phyloP scores from a whole-genome alignment of 2,113 vertebrate species.

The Actinemys pallida region DNA sequence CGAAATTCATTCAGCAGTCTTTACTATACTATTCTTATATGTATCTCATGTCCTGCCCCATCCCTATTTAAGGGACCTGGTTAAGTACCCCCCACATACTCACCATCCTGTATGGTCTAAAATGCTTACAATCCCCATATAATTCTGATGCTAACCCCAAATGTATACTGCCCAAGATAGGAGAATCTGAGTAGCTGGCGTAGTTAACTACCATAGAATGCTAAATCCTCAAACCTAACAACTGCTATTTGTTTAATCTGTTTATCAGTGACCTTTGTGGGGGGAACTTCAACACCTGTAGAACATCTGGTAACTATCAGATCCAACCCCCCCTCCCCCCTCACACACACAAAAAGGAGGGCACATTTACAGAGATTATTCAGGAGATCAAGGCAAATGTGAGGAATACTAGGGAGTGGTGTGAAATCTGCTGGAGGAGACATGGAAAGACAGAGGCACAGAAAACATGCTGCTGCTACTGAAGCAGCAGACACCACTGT shows the following conservation, averaged over 20 bases:
- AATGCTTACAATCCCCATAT: neutral
- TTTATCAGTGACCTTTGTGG: too few species aligned
- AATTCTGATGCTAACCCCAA: neutral
- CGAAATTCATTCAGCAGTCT: neutral
- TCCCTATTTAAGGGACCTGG: neutral
- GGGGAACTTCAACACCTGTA: neutral
- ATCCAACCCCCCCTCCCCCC: neutral
- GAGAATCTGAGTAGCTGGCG: too few species aligned
- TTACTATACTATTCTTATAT: neutral
- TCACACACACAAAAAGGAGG: neutral
- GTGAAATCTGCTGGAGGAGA: neutral
- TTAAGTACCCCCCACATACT: neutral
- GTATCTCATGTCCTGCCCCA: neutral
- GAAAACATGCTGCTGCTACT: neutral
- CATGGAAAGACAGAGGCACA: neutral
- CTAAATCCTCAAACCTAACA: neutral
- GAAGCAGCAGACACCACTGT: neutral
- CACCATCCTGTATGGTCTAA: neutral
- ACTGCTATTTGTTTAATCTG: too few species aligned
- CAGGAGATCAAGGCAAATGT: neutral
- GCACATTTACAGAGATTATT: neutral
- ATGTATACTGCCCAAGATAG: neutral
- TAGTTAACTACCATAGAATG: neutral
- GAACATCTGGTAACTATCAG: neutral
- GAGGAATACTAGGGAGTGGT: neutral